Evolutionary conservation across 2,888 invertebrate genomes (phyloP), one percentile per base, ranked within the genome.

Genomic region (Plagiodera versicolora): DNA sequence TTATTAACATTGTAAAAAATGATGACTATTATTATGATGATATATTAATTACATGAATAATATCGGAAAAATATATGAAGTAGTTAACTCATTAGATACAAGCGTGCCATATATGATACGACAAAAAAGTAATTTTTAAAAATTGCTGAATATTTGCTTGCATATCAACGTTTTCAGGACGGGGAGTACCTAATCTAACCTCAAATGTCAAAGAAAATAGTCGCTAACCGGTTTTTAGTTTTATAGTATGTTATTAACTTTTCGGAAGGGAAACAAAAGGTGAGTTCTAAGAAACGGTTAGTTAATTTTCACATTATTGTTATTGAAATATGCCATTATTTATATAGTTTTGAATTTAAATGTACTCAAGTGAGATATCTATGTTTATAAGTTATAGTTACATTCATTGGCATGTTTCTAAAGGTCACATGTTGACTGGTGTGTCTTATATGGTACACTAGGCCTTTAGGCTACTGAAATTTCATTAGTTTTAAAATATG

Each of bases 401-500:
- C 11, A 32, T 32, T 6, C n/a, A n/a, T n/a, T n/a, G n/a, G n/a
- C n/a, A n/a, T n/a, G n/a, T n/a, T n/a, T n/a, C 17, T 17, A n/a
- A n/a, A n/a, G n/a, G n/a, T n/a, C n/a, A n/a, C n/a, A n/a, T n/a
- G n/a, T 10, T 46, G 14, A 17, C 18, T n/a, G 46, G 11, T 19
- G 46, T 46, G 9, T 17, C 44, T 44, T 44, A 44, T 44, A 44
- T 44, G 44, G 44, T 10, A 44, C 44, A 17, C 44, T 44, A 44
- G 46, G 17, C 46, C 17, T 35, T n/a, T 49, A 50, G 49, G 44
- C 2, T 50, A 39, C n/a, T n/a, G n/a, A n/a, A n/a, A n/a, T n/a
- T n/a, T n/a, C n/a, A n/a, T n/a, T n/a, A n/a, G n/a, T n/a, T n/a
- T n/a, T n/a, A n/a, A n/a, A n/a, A n/a, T n/a, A n/a, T n/a, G n/a